Base-by-base conservation (phyloP, 1,140 invertebrate species). In the Drosophila cardini region DNA sequence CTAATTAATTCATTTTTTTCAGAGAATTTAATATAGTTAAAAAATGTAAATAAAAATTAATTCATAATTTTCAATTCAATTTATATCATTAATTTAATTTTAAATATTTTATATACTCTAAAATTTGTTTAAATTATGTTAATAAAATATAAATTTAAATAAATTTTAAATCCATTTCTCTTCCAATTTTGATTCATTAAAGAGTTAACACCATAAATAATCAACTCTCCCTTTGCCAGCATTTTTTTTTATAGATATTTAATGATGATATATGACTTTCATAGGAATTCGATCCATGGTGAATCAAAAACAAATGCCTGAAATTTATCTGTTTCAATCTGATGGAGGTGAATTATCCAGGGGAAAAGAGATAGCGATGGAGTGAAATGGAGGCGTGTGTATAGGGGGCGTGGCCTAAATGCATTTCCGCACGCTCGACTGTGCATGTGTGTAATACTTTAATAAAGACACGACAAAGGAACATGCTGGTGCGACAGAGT, bases 391-490 rank as follows among this genome's bases (percentile, higher is more conserved):
- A 26, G 21, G 16, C 2, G 18, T 57, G 38, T 30, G 55, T 0
- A 6, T 43, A 21, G 61, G 18, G 56, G 48, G 38, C 46, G 46
- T 56, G 32, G 43, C 52, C 78, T 72, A 78, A 87, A 86, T 87
- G 82, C 83, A 86, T 87, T 87, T 86, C 78, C 78, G 72, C 36
- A 48, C 61, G 61, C 52, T 65, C 52, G 32, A 50, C 34, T 52
- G 60, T 58, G 77, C 56, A 69, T 69, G 71, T 61, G 75, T 76
- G 74, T 82, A 82, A 78, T 82, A 82, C 81, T 82, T 87, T 87
- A 85, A 85, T 85, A 84, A 86, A 87, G 78, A 87, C 78, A 86
- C 78, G 81, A 58, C 7, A 48, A 38, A 15, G 34, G 34, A 11
- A 57, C 61, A 63, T 58, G 53, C 32, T 53, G 52, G 53, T 15